Conservation (phyloP, 1,140 invertebrate species). For the Neodiprion pinetum region DNA sequence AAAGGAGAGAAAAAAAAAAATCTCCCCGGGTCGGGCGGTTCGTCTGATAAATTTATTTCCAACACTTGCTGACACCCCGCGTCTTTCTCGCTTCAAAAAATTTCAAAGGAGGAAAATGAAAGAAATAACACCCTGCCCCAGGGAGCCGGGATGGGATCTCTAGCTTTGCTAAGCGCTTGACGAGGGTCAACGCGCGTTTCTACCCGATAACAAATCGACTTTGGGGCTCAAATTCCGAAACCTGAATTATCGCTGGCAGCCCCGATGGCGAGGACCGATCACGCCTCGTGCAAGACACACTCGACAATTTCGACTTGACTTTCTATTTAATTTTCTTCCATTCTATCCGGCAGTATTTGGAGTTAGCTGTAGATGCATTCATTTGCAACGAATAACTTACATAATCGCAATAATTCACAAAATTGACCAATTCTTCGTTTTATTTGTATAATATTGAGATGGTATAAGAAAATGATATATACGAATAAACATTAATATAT, state of each 20-base stretch:
- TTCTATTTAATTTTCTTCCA: background rate
- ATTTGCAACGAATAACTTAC: background rate
- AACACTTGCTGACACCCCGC: constrained; percentile 8
- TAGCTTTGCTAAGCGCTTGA: background rate
- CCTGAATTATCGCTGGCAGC: background rate
- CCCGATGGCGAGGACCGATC: background rate
- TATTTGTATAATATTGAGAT: constrained; percentile 12
- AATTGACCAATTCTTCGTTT: background rate
- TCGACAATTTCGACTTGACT: background rate
- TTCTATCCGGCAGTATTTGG: background rate
- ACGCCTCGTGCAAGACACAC: background rate
- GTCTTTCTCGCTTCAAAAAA: background rate
- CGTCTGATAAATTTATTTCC: constrained; percentile 11
- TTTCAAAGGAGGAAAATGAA: constrained; percentile 10
- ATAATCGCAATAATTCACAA: constrained; percentile 4
- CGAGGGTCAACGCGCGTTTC: background rate
- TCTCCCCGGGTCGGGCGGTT: background rate
- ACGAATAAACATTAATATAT: constrained; percentile 2
- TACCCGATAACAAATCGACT: constrained; percentile 12
- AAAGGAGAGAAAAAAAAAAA: too few species aligned
- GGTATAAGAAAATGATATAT: constrained; percentile 9
- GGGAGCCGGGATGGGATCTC: background rate
- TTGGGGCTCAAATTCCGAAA: constrained; percentile 13
- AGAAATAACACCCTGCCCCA: background rate
- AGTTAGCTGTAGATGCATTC: background rate